These are phyloP conservation scores for Drosophila demipolita DNA, from an alignment of 2,888 invertebrate species.

Conservation along the genomic window DNA sequence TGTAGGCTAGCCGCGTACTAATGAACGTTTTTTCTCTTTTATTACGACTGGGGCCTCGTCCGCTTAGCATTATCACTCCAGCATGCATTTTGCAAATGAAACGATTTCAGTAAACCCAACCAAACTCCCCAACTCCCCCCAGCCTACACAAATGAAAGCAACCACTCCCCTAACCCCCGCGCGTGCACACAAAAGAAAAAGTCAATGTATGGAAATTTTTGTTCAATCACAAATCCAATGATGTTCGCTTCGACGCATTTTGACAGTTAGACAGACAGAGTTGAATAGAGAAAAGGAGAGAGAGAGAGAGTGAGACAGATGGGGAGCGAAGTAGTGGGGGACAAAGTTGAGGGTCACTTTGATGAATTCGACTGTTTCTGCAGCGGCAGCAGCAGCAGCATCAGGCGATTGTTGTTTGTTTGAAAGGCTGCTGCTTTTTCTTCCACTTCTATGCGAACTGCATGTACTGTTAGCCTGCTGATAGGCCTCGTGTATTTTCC, in stretches of 20 bases:
- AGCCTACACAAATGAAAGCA: background rate
- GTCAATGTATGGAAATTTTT: constrained; percentile 82
- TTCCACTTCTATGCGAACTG: constrained; percentile 23
- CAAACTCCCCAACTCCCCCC: background rate
- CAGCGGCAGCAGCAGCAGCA: constrained; percentile 21
- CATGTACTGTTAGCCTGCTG: constrained; percentile 28
- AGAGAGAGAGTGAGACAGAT: background rate
- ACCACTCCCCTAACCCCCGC: background rate
- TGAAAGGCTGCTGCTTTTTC: constrained; percentile 56
- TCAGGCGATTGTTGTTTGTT: constrained; percentile 67
- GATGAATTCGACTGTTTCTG: constrained; percentile 65
- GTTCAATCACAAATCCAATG: constrained; percentile 83
- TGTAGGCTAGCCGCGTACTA: constrained; percentile 42
- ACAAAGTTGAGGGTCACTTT: constrained; percentile 49
- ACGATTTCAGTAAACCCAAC: constrained; percentile 15
- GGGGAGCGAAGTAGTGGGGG: background rate
- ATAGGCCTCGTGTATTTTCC: constrained; percentile 48
- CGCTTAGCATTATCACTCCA: constrained; percentile 73
- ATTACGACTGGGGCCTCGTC: constrained; percentile 9
- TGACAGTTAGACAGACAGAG: constrained; percentile 77
- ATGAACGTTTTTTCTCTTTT: constrained; percentile 56
- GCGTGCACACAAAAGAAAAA: constrained; percentile 27
- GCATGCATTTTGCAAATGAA: constrained; percentile 75
- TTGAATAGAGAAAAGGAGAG: background rate
- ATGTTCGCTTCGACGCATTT: constrained; percentile 84